Conservation (phyloP, 2,888 invertebrate species). For the Trissolcus brochymenae region DNA sequence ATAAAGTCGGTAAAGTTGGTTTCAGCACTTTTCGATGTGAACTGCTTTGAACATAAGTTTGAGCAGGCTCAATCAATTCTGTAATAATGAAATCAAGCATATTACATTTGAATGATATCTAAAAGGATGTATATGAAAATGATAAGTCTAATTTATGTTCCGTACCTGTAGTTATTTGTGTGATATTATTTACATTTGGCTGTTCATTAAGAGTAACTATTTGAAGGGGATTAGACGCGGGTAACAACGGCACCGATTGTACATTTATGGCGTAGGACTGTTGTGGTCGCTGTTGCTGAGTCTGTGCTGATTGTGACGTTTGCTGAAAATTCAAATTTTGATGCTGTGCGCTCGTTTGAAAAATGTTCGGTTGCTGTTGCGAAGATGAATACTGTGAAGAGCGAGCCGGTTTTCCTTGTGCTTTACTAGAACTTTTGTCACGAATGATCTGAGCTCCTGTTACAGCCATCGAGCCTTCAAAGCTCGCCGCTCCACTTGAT, state of each 20-base stretch:
- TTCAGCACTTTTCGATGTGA: conserved; percentile 60
- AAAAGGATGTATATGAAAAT: no score
- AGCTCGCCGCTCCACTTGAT: conserved; percentile 60
- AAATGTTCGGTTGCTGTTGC: conserved; percentile 62
- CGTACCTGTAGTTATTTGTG: conserved; percentile 56
- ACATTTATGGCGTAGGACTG: conserved; percentile 69
- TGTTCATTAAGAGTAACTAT: conserved; percentile 64
- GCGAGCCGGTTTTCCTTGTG: conserved; percentile 63
- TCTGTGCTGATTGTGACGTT: conserved; percentile 25
- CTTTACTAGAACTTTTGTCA: conserved; percentile 66
- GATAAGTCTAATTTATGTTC: not conserved
- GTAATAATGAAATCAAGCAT: not conserved
- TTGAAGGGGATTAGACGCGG: conserved; percentile 63
- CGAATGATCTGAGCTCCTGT: conserved; percentile 59
- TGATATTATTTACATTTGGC: conserved; percentile 46
- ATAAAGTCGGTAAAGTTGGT: conserved; percentile 61
- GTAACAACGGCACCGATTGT: conserved; percentile 65
- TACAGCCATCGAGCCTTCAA: conserved; percentile 55
- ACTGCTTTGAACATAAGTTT: conserved; percentile 62
- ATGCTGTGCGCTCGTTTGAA: conserved; percentile 61
- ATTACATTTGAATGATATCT: not conserved
- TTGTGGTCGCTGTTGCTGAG: conserved; percentile 57
- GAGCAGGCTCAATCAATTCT: conserved; percentile 61
- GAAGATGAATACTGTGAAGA: conserved; percentile 58
- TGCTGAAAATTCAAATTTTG: conserved; percentile 65